Evolutionary conservation across 92 coral and sea anemone species (phyloP).

Genomic region (Porites cylindrica): DNA sequence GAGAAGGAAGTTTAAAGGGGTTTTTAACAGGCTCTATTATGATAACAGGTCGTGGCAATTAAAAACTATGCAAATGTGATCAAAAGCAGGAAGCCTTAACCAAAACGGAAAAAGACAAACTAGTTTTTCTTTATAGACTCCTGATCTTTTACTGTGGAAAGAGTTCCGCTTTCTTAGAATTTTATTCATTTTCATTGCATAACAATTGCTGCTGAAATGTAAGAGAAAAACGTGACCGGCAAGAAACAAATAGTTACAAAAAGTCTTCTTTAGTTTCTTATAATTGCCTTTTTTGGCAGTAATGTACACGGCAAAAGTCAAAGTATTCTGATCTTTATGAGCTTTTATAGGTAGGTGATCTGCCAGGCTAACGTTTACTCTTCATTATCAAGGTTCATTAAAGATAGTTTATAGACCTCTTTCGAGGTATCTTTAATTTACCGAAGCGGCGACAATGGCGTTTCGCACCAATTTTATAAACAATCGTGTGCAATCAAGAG

Average conservation of each 20-base stretch:
- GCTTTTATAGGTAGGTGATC: neutral
- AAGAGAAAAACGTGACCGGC: neutral
- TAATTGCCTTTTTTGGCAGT: neutral
- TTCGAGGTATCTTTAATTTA: neutral
- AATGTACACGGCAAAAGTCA: neutral
- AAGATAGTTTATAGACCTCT: constrained; percentile 2
- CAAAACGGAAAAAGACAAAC: neutral
- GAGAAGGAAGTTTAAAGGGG: neutral
- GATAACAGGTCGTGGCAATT: neutral
- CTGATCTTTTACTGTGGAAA: no score
- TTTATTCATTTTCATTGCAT: neutral
- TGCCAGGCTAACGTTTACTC: neutral
- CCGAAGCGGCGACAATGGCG: neutral
- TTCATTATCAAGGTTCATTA: neutral
- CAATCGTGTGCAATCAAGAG: neutral
- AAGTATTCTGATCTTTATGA: neutral
- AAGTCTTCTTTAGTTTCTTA: neutral
- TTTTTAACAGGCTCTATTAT: neutral
- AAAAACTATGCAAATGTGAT: neutral
- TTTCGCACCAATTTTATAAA: neutral
- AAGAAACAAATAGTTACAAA: neutral
- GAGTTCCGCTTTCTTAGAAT: neutral
- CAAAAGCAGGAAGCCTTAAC: neutral
- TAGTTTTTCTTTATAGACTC: neutral
- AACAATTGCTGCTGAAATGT: no score